Evolutionary conservation across 2,113 vertebrate species (phyloP).

Genomic region (Symphodus melops): DNA sequence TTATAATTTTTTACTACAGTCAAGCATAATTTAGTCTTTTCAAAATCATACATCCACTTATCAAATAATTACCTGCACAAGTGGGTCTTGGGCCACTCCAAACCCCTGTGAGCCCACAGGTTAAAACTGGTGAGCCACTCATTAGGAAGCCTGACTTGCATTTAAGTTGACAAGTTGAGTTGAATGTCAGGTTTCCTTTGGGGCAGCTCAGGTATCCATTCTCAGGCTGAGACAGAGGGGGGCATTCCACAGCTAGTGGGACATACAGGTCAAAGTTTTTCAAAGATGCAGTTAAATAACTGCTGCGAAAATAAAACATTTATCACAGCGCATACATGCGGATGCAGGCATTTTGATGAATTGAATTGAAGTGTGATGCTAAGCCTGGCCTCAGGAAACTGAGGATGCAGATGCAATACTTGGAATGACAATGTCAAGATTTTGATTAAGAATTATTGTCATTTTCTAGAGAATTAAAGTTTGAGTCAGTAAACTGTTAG

Average conservation of each 20-base stretch:
- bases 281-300: constrained; percentile 10
- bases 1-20: not conserved
- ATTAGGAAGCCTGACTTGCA: constrained; percentile 64
- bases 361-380: constrained; percentile 3
- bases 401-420: constrained; percentile 57
- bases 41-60: not conserved
- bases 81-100: constrained; percentile 67
- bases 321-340: not conserved
- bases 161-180: constrained; percentile 63
- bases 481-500: not conserved
- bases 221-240: constrained; percentile 33
- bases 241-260: constrained; percentile 54
- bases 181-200: constrained; percentile 33
- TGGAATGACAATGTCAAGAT: not conserved
- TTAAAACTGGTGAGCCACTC: constrained; percentile 29
- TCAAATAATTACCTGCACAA: constrained; percentile 65
- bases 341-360: constrained; percentile 5
- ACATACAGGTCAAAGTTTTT: constrained; percentile 29
- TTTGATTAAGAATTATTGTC: not conserved
- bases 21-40: not conserved
- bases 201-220: constrained; percentile 58
- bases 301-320: not conserved
- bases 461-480: not conserved
- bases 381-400: constrained; percentile 34
- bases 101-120: constrained; percentile 43